phyloP scores from a whole-genome alignment of 2,113 vertebrate genomes.

The Pontoporia blainvillei region DNA sequence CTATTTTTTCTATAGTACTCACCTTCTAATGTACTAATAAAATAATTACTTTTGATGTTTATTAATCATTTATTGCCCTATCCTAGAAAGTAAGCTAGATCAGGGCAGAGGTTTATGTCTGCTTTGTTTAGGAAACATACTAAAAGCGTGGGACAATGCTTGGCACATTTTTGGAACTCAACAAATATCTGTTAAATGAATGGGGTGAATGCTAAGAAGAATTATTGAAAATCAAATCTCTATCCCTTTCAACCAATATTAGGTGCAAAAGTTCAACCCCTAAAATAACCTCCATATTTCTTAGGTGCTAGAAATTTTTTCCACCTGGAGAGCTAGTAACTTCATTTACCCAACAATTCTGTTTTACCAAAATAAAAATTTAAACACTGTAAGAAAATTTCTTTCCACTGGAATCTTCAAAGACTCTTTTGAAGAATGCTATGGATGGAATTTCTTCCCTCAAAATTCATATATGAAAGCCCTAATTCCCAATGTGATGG shows the following conservation, averaged over 20 bases:
- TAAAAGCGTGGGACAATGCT: background rate
- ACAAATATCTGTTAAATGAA: background rate
- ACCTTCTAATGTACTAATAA: background rate
- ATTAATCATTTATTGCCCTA: background rate
- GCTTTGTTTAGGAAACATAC: background rate
- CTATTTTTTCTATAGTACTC: background rate
- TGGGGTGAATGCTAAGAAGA: background rate
- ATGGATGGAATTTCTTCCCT: background rate
- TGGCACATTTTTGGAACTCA: background rate
- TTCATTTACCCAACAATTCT: background rate
- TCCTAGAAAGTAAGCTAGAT: background rate
- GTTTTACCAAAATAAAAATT: background rate
- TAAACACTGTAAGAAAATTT: background rate
- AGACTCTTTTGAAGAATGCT: background rate
- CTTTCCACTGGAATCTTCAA: background rate
- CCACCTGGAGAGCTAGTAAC: background rate
- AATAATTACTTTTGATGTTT: background rate
- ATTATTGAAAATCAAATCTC: background rate
- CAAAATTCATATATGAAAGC: background rate
- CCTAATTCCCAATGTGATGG: background rate
- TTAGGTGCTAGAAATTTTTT: background rate
- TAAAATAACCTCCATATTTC: background rate
- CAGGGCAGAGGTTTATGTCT: background rate
- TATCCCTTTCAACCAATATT: background rate
- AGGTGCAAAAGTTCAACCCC: background rate